Base-by-base conservation (phyloP, 2,113 vertebrate species). In the Erpornis zantholeuca region DNA sequence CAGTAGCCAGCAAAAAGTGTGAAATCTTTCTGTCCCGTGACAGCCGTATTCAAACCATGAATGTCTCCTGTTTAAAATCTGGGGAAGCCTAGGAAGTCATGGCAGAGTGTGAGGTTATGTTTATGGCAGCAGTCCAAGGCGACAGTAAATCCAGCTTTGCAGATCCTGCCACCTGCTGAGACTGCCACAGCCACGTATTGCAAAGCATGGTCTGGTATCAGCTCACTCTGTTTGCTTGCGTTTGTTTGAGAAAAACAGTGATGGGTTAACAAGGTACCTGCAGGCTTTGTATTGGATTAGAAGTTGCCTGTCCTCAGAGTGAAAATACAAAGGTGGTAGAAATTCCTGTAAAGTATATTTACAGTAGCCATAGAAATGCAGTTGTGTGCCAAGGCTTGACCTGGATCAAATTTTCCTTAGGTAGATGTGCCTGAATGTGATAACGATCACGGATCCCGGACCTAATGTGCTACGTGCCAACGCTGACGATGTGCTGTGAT, bases 121-220 rank as follows among this genome's bases (percentile, higher is more conserved):
- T 92, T 66, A 61, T 95, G 92, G 95, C 95, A 95, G 53, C 49
- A 31, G 49, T 84, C 90, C 92, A 91, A 75, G 73, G 56, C 82
- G 61, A 78, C 8, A 6, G 90, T 90, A 96, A 90, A 96, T 97
- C 93, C 84, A 50, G 87, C 82, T 96, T 90, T 90, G 59, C 49
- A 20, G 60, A 64, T 89, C 52, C 81, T 59, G 65, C 81, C 81
- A 35, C 80, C n/a, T 45, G 64, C 84, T 84, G 87, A 68, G 87
- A 10, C 56, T 68, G 81, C 81, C 2, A 0, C 0, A 0, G 84
- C 72, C 40, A 35, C 11, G 3, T 63, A 44, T 54, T 66, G 90
- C 80, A 78, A 50, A 89, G 81, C 81, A 68, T 0, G 1, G 7
- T 29, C 70, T 18, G 31, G 4, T 52, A 38, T 68, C 8, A 17